phyloP scores from a whole-genome alignment of 2,797 vertebrate genomes.

The Syndactyla subalaris region DNA sequence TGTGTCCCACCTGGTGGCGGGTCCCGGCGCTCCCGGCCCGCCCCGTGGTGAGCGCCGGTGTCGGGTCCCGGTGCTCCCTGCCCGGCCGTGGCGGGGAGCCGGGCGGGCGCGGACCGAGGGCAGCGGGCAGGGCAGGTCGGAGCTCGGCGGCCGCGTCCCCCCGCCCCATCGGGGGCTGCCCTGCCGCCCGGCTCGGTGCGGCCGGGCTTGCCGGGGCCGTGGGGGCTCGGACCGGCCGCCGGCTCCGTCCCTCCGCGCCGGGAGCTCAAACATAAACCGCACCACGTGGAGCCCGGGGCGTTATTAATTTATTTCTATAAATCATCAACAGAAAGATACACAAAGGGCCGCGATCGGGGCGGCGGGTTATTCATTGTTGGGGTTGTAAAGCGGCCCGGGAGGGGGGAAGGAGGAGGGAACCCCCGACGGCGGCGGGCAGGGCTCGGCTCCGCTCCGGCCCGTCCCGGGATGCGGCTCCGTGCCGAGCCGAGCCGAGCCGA shows the following conservation, averaged over 20 bases:
- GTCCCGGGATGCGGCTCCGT: not conserved
- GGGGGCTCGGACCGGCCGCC: not conserved
- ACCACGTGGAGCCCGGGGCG: conserved; percentile 90
- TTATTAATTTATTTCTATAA: conserved; percentile 99
- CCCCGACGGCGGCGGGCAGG: not conserved
- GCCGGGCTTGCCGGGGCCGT: not conserved
- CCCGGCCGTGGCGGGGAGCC: not conserved
- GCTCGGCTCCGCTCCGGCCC: not conserved
- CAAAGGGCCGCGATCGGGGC: conserved; percentile 89
- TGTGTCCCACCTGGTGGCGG: not conserved
- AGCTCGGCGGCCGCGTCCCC: not conserved
- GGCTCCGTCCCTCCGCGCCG: not conserved
- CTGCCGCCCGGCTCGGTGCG: not conserved
- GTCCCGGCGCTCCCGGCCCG: not conserved
- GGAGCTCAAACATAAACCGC: conserved; percentile 78
- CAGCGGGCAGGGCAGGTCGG: not conserved
- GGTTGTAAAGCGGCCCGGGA: conserved; percentile 86
- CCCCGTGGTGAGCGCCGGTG: not conserved
- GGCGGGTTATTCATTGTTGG: conserved; percentile 93
- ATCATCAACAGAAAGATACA: conserved; percentile 99
- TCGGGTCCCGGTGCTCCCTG: not conserved
- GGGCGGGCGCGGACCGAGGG: not conserved
- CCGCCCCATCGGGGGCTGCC: not conserved
- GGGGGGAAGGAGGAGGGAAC: conserved; percentile 25
- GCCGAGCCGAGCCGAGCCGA: not conserved